Base-by-base conservation (phyloP, 2,888 invertebrate species). In the Lasioglossum malachurum region DNA sequence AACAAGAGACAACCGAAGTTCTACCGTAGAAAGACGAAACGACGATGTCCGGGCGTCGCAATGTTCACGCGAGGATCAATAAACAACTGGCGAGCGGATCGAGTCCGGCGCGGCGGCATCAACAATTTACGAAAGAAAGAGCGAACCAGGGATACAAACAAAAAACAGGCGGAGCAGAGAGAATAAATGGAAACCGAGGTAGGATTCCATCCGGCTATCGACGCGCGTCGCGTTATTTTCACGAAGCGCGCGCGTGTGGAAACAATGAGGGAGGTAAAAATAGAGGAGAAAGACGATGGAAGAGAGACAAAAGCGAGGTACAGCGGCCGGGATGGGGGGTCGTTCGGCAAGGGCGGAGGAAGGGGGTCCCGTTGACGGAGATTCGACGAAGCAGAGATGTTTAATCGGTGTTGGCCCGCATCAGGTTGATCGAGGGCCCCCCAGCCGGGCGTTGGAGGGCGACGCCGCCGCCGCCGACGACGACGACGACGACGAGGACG, bases 361-460 rank as follows among this genome's bases (percentile, higher is more conserved):
- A 7, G 57, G 78, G 84, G 80, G 79, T 75, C 87, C 81, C 90
- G 90, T 93, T 93, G 93, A 93, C 91, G 92, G 89, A 92, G 92
- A 94, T 93, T 93, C 93, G 92, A 93, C 92, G 93, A 93, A 94
- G 92, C 93, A 93, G 92, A 91, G 92, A 92, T 93, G 94, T 94
- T 94, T 94, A 94, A 94, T 94, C 94, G 93, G 92, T 92, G 93
- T 92, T 92, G 93, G 94, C 95, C 95, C 95, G 95, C 95, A 95
- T 95, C 94, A 93, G 94, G 93, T 94, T 94, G 94, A 95, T 95
- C 93, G 94, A 83, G 90, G 94, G 94, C 94, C 95, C 93, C 94
- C 95, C 69, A 94, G 94, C 79, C 88, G 91, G 92, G 77, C 88
- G 89, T 90, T 88, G 85, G 88, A 89, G 46, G 77, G 78, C 53